phyloP scores from a whole-genome alignment of 2,888 invertebrate genomes.

The Trissolcus brochymenae region DNA sequence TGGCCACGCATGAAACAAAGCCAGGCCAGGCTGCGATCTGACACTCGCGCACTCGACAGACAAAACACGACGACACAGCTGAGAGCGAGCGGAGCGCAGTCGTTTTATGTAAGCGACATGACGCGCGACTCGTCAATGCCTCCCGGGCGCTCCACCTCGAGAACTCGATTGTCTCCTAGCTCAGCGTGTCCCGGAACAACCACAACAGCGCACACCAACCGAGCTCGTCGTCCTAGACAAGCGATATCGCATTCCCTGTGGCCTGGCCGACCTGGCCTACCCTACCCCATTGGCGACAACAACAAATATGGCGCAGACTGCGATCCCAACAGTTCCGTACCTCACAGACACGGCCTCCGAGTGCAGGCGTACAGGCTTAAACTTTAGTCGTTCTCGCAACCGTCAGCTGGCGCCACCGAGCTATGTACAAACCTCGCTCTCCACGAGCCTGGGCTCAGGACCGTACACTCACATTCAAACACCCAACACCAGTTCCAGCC shows the following conservation, averaged over 20 bases:
- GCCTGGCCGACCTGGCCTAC: constrained; percentile 56
- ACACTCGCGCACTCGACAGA: constrained; percentile 37
- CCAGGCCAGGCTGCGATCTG: constrained; percentile 11
- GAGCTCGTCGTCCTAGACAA: constrained; percentile 47
- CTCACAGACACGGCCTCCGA: constrained; percentile 53
- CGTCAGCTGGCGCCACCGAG: background rate
- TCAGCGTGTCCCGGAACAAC: background rate
- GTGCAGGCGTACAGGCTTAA: constrained; percentile 50
- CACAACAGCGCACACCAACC: constrained; percentile 15
- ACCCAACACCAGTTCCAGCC: background rate
- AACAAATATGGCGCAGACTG: constrained; percentile 86
- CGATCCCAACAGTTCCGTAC: constrained; percentile 39
- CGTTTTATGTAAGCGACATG: constrained; percentile 14
- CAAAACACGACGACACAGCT: constrained; percentile 22
- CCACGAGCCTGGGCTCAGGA: constrained; percentile 9
- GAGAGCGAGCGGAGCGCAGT: constrained; percentile 3
- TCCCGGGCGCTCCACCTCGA: constrained; percentile 47
- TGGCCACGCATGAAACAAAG: constrained; percentile 17
- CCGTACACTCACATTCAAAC: background rate
- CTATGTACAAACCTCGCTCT: background rate
- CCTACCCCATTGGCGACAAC: constrained; percentile 85
- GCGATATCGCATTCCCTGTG: constrained; percentile 46
- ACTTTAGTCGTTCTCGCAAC: constrained; percentile 6
- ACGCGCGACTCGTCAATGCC: constrained; percentile 3
- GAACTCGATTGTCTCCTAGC: background rate